A percentile compares a stretch with the other conserved stretches of the same genome.
Evolutionary conservation across 2,113 vertebrate genomes (phyloP).

Genomic region (Centropus unirufus): DNA sequence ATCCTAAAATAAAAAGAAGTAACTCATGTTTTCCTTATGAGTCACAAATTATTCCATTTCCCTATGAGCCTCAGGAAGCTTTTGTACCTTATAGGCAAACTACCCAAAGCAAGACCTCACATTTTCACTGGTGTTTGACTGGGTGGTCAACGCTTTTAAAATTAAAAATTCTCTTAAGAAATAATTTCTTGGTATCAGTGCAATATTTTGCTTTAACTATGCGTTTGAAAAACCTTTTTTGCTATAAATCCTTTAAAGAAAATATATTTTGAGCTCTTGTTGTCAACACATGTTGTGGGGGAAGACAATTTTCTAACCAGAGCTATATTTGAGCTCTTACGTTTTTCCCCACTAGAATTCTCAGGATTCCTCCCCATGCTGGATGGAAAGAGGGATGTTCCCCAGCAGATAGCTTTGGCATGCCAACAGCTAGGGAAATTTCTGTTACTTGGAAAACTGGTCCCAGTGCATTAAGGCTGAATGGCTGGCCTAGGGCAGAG

Average conservation of each 20-base stretch:
- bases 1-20: conserved; percentile 6
- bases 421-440: neutral
- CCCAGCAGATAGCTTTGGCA: neutral
- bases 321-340: conserved; percentile 17
- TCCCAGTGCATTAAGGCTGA: neutral
- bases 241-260: neutral
- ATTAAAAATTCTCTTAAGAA: neutral
- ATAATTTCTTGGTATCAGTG: neutral
- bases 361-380: neutral
- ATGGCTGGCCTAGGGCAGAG: neutral
- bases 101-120: neutral
- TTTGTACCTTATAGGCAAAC: neutral
- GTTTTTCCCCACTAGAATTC: neutral
- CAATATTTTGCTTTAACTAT: neutral
- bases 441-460: neutral
- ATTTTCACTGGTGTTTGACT: neutral
- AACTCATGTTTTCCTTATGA: conserved; percentile 27
- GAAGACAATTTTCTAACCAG: neutral
- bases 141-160: neutral
- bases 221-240: neutral
- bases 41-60: conserved; percentile 41
- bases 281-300: neutral
- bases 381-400: conserved; percentile 1
- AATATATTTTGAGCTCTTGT: neutral
- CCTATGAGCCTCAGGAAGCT: conserved; percentile 22